A percentile compares a stretch with the other conserved stretches of the same genome.
phyloP scores from a whole-genome alignment of 1,140 invertebrate species.

The Brachionus calyciflorus region DNA sequence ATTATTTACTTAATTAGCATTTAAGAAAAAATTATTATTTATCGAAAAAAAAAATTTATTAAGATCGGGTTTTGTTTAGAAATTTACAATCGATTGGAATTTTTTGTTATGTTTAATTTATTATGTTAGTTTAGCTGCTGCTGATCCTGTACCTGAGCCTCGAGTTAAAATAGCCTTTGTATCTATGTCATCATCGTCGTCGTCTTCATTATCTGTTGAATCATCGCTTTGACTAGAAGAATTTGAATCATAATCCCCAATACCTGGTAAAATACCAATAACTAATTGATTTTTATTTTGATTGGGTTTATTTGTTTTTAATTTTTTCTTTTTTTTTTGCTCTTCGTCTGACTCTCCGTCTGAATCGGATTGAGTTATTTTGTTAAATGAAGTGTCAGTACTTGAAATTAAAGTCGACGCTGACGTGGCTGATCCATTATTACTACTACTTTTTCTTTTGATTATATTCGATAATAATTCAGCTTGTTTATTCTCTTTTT shows the following conservation, averaged over 20 bases:
- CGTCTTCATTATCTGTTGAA: constrained; percentile 9
- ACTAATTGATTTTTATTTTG: constrained; percentile 30
- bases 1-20: too few species aligned
- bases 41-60: not conserved
- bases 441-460: constrained; percentile 21
- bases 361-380: constrained; percentile 11
- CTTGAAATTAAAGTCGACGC: constrained; percentile 16
- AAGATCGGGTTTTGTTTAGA: not conserved
- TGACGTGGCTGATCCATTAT: not conserved
- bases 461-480: constrained; percentile 19
- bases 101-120: too few species aligned
- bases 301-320: not conserved
- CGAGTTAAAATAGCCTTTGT: not conserved
- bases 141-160: constrained; percentile 5
- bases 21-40: not conserved
- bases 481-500: constrained; percentile 41
- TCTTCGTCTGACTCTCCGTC: constrained; percentile 13
- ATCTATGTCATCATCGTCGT: not conserved
- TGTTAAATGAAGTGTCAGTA: constrained; percentile 10
- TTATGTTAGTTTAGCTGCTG: constrained; percentile 9
- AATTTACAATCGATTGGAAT: not conserved
- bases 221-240: constrained; percentile 25
- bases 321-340: not conserved
- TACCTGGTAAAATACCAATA: constrained; percentile 10
- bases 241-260: constrained; percentile 31